Conservation (phyloP, 2,888 invertebrate genomes). For the Mactromeris polynyma region DNA sequence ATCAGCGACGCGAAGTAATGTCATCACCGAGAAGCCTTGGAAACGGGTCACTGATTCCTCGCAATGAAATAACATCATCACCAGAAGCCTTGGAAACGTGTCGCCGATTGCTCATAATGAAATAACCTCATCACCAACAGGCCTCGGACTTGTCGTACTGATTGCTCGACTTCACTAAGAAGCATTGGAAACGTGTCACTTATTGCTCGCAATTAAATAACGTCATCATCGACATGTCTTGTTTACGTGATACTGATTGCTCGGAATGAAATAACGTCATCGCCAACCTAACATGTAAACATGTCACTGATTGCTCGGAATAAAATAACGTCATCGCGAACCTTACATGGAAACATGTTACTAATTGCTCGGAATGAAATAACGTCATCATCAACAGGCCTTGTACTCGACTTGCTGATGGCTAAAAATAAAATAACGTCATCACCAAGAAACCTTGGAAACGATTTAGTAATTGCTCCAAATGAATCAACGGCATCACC, state of each 20-base stretch:
- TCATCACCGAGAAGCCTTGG: background rate
- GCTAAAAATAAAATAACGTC: background rate
- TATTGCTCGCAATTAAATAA: background rate
- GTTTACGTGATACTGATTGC: background rate
- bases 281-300: background rate
- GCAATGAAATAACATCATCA: background rate
- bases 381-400: background rate
- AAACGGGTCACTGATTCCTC: background rate
- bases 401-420: background rate
- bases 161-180: too few relatives aligned
- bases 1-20: background rate
- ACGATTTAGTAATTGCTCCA: too few relatives aligned
- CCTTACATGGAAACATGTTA: background rate
- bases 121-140: background rate
- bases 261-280: background rate
- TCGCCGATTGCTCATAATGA: background rate
- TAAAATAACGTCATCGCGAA: background rate
- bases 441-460: background rate
- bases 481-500: background rate
- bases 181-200: background rate
- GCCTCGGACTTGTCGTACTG: too few relatives aligned
- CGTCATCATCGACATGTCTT: background rate
- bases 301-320: background rate
- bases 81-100: background rate
- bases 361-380: background rate